Base-by-base conservation (phyloP, 2,113 vertebrate genomes). In the Amia ocellicauda region DNA sequence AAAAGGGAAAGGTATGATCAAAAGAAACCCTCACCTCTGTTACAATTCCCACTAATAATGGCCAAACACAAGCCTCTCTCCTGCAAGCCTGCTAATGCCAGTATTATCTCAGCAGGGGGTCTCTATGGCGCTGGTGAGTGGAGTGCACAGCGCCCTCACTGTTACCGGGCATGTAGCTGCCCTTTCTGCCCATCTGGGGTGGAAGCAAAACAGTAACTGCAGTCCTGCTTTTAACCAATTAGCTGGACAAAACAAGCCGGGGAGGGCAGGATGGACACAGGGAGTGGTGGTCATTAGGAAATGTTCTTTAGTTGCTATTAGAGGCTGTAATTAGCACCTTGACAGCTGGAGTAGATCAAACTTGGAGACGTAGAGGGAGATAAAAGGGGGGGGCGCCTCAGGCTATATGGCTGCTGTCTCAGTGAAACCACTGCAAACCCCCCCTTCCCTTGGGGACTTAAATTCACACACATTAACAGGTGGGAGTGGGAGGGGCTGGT, bases 221-320 rank as follows among this genome's bases (percentile, higher is more conserved):
- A 9, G n/a, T 54, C 47, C 27, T 57, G 28, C 27, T 57, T 64
- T 80, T 76, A 70, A 76, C 68, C 80, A 82, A 83, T 80, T 80
- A 83, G 71, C 61, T 0, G 71, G 67, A 0, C 66, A 62, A 43
- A 71, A 70, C 51, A 69, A 78, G 70, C 72, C 74, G 70, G 77
- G 75, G 81, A 72, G 77, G 75, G 81, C 73, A 79, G 80, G n/a
- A n/a, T n/a, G 81, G 79, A 84, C 80, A 77, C 72, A 69, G 69
- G 74, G 56, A 72, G 80, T 28, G 58, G 69, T 31, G 69, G 69
- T 81, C 80, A 78, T 83, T 80, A 82, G 74, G 58, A 82, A 71
- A 75, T 53, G 67, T 1, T 76, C 78, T 83, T 83, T 23, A 45
- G 75, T 80, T 72, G 72, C 79, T 71, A 68, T 75, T 82, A 73